Evolutionary conservation across 2,797 vertebrate species (phyloP), one percentile per base, ranked within the genome.

Genomic region (Anableps anableps): DNA sequence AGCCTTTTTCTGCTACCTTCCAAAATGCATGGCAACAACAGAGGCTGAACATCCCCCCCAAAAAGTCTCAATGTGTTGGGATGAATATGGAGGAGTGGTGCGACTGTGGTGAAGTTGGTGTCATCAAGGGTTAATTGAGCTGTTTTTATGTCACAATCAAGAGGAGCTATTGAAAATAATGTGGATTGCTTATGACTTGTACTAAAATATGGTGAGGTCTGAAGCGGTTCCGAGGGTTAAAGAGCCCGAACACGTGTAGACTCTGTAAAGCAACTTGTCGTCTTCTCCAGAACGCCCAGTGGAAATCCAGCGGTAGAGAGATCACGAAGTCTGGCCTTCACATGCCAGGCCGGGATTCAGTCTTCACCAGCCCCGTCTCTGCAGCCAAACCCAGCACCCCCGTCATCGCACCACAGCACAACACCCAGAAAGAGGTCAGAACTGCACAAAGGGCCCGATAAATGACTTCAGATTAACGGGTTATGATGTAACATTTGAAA

Each of bases 291-390:
- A 92, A 90, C 92, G 91, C 91, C 88, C 94, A 97, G 74, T 99
- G 99, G 99, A 99, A 99, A 96, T 89, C 97, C 83, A 95, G 97
- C 88, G 97, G 97, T 93, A 97, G 95, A 95, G 98, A 99, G 94
- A 88, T 90, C 80, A 94, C 96, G 72, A 99, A 99, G 96, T 88
- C 97, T 89, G 96, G 97, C 93, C 97, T 97, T 21, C 96, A 98
- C 94, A 97, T 97, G 91, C 97, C 97, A 80, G 96, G 96, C 90
- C 96, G 98, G 91, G 99, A 99, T 94, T 98, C 97, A 86, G 96
- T 97, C 94, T 99, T 99, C 94, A 98, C 97, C 95, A 99, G 98
- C 96, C 97, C 98, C 45, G 92, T 98, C 87, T 97, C 97, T 95
- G 96, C 97, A 96, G 97, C 96, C 95, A 99, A 99, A 97, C 96